These are phyloP conservation scores for Drosophila ogumai DNA, from an alignment of 1,140 invertebrate genomes.

Conservation along the genomic window DNA sequence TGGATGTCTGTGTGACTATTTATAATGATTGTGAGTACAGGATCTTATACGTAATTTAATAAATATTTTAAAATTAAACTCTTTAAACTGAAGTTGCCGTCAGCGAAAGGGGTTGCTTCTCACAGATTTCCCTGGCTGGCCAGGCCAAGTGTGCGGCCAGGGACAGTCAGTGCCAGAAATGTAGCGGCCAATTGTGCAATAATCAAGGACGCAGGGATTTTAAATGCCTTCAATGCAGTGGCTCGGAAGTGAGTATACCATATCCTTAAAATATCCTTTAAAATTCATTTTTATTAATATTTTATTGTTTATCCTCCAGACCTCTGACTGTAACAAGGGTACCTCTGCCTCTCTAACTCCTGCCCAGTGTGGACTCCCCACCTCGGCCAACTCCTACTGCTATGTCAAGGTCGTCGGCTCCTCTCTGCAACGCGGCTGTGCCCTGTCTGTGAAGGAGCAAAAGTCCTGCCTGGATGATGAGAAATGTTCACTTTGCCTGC, in stretches of 20 bases:
- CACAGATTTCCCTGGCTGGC: conserved; percentile 46
- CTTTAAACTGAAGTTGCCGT: conserved; percentile 56
- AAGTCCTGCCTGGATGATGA: conserved; percentile 50
- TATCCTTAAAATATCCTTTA: background rate
- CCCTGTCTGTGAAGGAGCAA: conserved; percentile 57
- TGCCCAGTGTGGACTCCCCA: conserved; percentile 59
- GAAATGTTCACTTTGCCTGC: conserved; percentile 65
- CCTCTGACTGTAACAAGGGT: conserved; percentile 42
- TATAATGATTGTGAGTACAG: conserved; percentile 67
- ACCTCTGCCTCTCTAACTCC: conserved; percentile 16
- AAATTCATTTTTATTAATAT: background rate
- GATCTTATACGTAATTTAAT: background rate
- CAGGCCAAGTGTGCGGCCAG: conserved; percentile 42
- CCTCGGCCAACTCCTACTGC: conserved; percentile 74
- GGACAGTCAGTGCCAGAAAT: conserved; percentile 63
- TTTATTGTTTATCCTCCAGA: conserved; percentile 14
- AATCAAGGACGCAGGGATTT: conserved; percentile 67
- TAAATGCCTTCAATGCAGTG: conserved; percentile 69
- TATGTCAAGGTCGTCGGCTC: conserved; percentile 53
- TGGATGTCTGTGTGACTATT: conserved; percentile 77
- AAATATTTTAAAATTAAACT: background rate
- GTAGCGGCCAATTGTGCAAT: conserved; percentile 70
- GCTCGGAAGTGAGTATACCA: conserved; percentile 49
- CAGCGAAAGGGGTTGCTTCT: conserved; percentile 66
- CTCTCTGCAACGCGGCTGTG: conserved; percentile 59